Conservation (phyloP, 2,113 vertebrate genomes). For the Nibea coibor region DNA sequence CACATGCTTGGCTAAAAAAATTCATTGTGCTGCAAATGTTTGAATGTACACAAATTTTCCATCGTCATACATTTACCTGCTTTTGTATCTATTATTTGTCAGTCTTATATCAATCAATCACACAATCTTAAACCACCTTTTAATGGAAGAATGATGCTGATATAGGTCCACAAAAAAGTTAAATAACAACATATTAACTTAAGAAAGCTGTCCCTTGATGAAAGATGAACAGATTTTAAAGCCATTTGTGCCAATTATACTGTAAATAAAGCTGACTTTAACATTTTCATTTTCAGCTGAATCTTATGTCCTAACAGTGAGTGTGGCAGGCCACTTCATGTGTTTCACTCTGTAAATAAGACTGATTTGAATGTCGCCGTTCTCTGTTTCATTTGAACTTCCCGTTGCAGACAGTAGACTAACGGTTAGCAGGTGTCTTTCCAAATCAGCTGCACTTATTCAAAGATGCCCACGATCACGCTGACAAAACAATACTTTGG, state of each 20-base stretch:
- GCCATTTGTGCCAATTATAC: background rate
- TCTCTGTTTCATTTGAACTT: constrained; percentile 55
- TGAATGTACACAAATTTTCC: too few relatives aligned
- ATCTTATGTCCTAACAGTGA: background rate
- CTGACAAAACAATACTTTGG: background rate
- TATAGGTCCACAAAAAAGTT: background rate
- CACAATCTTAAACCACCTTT: background rate
- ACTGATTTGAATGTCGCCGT: constrained; percentile 55
- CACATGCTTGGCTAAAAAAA: too few relatives aligned
- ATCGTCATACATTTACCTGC: background rate
- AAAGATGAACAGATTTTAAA: background rate
- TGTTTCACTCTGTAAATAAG: background rate
- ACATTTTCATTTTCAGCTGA: background rate
- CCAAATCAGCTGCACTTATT: background rate
- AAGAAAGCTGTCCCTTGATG: background rate
- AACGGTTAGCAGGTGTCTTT: constrained; percentile 29
- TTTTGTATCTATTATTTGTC: background rate
- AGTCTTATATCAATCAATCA: background rate
- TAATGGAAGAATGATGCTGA: background rate
- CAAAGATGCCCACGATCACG: background rate
- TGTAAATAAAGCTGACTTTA: background rate
- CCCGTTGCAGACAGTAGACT: constrained; percentile 6
- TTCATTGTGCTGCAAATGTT: background rate
- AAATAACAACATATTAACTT: background rate
- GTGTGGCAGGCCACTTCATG: background rate